Percentiles rank a stretch among this genome's conserved stretches.
Evolutionary conservation across 1,140 invertebrate species (phyloP).

Genomic region (Eulimnadia texana): DNA sequence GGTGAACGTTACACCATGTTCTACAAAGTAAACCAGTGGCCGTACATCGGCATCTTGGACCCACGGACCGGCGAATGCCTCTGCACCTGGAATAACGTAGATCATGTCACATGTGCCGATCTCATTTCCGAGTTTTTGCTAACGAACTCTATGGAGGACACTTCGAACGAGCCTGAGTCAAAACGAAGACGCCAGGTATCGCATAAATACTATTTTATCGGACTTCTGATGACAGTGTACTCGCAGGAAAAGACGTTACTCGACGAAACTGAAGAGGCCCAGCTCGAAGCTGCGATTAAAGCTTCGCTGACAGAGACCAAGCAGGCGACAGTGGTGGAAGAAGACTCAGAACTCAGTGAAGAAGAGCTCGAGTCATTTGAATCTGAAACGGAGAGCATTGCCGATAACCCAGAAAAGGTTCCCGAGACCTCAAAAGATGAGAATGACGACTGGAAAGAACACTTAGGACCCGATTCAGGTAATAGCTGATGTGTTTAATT

Average conservation of each 20-base stretch:
- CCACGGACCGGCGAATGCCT: conserved; percentile 56
- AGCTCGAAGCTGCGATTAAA: conserved; percentile 32
- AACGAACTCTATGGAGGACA: conserved; percentile 14
- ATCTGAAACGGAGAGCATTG: conserved; percentile 6
- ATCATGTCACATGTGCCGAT: conserved; percentile 36
- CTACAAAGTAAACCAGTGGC: conserved; percentile 49
- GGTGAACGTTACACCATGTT: conserved; percentile 52
- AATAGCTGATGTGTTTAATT: no score
- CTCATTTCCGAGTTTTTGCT: conserved; percentile 26
- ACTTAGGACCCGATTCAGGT: no score
- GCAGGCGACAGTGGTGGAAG: conserved; percentile 13
- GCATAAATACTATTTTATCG: neutral
- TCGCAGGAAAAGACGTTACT: conserved; percentile 23
- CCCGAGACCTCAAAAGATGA: neutral
- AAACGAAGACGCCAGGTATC: neutral
- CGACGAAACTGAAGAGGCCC: conserved; percentile 33
- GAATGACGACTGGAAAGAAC: neutral
- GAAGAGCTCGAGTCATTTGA: conserved; percentile 9
- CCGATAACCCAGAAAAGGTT: conserved; percentile 4
- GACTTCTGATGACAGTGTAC: neutral
- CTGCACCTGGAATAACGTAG: conserved; percentile 37
- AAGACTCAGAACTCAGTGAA: conserved; percentile 22
- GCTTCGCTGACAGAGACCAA: conserved; percentile 25
- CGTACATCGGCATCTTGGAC: conserved; percentile 58
- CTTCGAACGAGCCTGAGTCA: neutral